Conservation (phyloP, 2,113 vertebrate genomes). For the Macroglossus sobrinus region DNA sequence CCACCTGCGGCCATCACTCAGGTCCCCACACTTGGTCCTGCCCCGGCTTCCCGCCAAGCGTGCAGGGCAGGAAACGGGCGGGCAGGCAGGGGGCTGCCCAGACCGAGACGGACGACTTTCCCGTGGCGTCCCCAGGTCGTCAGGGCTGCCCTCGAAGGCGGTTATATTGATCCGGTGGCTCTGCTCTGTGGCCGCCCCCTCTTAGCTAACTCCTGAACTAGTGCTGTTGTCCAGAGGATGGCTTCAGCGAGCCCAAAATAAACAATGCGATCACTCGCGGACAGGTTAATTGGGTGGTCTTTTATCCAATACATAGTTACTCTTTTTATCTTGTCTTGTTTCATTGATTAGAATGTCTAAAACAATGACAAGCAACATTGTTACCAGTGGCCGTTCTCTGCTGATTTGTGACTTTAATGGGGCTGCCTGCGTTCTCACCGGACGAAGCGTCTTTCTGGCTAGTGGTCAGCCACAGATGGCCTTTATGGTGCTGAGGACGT, state of each 20-base stretch:
- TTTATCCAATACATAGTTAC: constrained; percentile 25
- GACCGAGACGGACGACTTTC: constrained; percentile 28
- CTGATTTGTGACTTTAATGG: not conserved
- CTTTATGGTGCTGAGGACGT: not conserved
- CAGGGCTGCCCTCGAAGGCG: constrained; percentile 31
- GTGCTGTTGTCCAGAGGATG: too few species aligned
- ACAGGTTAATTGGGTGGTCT: not conserved
- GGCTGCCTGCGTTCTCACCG: not conserved
- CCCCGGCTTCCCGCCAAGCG: not conserved
- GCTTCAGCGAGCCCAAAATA: not conserved
- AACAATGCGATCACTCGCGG: not conserved
- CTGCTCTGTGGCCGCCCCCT: not conserved
- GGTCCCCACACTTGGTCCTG: not conserved
- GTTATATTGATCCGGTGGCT: not conserved
- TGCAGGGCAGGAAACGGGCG: not conserved
- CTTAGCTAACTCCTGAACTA: not conserved
- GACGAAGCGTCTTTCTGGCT: not conserved
- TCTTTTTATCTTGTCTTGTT: not conserved
- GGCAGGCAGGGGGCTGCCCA: constrained; percentile 24
- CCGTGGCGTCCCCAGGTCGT: constrained; percentile 1
- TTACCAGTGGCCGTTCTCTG: not conserved
- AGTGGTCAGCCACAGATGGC: not conserved
- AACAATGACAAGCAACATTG: not conserved
- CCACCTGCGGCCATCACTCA: not conserved
- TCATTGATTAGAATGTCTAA: not conserved